These are phyloP conservation scores for Rhegmatorhina hoffmannsi DNA, from an alignment of 2,113 vertebrate genomes.

Conservation along the genomic window DNA sequence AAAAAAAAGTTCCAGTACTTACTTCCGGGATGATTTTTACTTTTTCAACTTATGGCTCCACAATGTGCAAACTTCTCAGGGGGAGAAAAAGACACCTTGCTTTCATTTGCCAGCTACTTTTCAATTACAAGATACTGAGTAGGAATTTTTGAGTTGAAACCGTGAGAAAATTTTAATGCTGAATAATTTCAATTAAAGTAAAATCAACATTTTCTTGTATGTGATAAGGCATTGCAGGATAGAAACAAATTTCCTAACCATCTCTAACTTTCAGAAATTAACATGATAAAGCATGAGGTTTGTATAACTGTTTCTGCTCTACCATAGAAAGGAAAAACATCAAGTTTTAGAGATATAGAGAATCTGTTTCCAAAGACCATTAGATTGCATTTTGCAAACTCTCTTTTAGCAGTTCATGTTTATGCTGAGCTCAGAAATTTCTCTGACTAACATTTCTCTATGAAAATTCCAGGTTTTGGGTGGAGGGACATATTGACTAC, in stretches of 20 bases:
- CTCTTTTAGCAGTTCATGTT: neutral
- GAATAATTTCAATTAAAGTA: neutral
- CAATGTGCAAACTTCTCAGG: neutral
- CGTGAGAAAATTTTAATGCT: neutral
- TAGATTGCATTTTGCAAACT: neutral
- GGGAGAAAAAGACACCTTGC: neutral
- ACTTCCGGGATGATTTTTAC: neutral
- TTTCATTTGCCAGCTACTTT: neutral
- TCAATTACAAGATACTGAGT: neutral
- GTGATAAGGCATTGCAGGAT: neutral
- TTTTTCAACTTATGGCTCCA: neutral
- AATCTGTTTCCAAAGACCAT: neutral
- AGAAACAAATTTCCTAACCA: neutral
- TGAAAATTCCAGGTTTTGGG: neutral
- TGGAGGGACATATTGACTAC: neutral
- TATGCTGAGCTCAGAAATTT: neutral
- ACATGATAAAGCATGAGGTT: neutral
- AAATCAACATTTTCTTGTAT: neutral
- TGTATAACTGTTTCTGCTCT: neutral
- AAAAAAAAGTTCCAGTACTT: neutral
- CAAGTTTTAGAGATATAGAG: neutral
- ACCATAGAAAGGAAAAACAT: neutral
- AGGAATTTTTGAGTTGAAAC: neutral
- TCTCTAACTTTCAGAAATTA: neutral
- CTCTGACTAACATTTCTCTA: neutral